Evolutionary conservation across 1,140 invertebrate species (phyloP), one percentile per base, ranked within the genome.

Genomic region (Melipona quadrifasciata): DNA sequence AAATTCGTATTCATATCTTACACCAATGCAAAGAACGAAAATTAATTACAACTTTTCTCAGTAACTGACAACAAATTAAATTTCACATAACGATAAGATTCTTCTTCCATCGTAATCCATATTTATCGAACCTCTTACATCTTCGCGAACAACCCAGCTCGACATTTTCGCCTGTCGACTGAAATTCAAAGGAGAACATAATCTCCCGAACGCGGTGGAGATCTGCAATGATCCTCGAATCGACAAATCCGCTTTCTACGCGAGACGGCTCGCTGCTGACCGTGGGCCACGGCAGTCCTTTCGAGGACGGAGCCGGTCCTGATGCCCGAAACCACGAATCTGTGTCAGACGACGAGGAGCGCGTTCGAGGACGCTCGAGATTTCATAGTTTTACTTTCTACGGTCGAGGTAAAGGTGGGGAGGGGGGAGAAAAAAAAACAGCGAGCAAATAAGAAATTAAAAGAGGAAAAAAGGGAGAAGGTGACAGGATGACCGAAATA

Each of bases 361-460:
- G 11, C 6, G 70, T 67, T 89, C 86, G 89, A 88, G 89, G 89
- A 86, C 86, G 68, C 34, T 81, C 34, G 68, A 21, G 78, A 51
- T 79, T 14, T 64, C 73, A 81, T 89, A 88, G 80, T 90, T 90
- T 90, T 88, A 87, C 89, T 90, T 88, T 90, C 87, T 88, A 89
- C 88, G 86, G 80, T 70, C 17, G 67, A 34, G 67, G 61, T 55
- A 58, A 70, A 73, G 21, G 55, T n/a, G 39, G 8, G 39, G 6
- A 47, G 39, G 39, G 0, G 39, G 34, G 4, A 39, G 39, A 10
- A 10, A 10, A 10, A 75, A 53, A 79, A 67, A 55, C 55, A 55
- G 17, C 17, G 51, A 57, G 34, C 39, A 61, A 24, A 65, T 39
- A 34, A 55, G 14, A 57, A 76, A 84, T 84, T 72, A 24, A 86